Base-by-base conservation (phyloP, 2,113 vertebrate species). In the Tringa solitaria region DNA sequence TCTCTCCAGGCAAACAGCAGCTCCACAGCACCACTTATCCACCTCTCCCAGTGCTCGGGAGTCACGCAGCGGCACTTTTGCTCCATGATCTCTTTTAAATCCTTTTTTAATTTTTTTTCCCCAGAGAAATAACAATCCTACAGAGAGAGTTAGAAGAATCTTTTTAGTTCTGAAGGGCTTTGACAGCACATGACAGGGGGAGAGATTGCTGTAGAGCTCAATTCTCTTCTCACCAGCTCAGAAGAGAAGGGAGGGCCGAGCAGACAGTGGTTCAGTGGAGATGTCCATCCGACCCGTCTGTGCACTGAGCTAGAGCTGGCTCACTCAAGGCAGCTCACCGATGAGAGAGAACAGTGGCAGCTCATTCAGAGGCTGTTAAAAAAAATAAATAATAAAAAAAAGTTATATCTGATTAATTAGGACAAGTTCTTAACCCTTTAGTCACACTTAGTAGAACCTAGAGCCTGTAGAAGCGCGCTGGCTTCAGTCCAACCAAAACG, bases 21-120 rank as follows among this genome's bases (percentile, higher is more conserved):
- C 43, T 39, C 39, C 27, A 13, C 0, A 0, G 35, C 39, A 37
- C 37, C 30, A 7, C 26, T 54, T 28, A 2, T 27, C 39, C 51
- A n/a, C 75, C 28, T 74, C 70, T 79, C 30, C 51, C 39, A 45
- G 72, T 30, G 7, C 26, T 12, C 4, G 0, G 54, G 48, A 76
- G 46, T 27, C 76, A n/a, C 10, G 5, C 51, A 57, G 17, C 37
- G 59, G 45, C 13, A 7, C 51, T 53, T 83, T 30, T 27, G 26
- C 78, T 61, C n/a, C 1, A 22, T 48, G 30, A 60, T 37, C 41
- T 28, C 74, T 73, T 63, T 54, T 33, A 67, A 75, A 63, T 46
- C 51, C 32, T 43, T 63, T 75, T 87, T 51, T 28, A n/a, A n/a
- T 19, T 21, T 50, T 50, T 50, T 50, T 13, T 24, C 7, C 50